Evolutionary conservation across 1,140 invertebrate species (phyloP).

Genomic region (Trialeurodes vaporariorum): DNA sequence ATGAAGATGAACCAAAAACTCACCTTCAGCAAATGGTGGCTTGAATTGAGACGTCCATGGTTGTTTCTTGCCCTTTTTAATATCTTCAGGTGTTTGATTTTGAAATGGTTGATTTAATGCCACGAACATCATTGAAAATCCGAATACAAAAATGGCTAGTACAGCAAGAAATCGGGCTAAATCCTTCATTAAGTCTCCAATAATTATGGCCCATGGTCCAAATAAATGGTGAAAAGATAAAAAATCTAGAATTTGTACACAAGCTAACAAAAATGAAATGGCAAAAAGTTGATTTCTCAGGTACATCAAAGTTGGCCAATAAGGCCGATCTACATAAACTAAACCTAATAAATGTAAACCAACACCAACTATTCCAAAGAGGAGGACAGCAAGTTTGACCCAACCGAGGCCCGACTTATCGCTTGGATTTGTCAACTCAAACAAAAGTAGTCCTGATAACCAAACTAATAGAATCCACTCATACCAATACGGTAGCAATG

Average conservation of each 20-base stretch:
- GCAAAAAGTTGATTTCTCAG: slow-evolving; percentile 94
- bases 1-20: neutral
- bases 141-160: slow-evolving; percentile 92
- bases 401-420: slow-evolving; percentile 89
- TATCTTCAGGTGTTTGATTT: slow-evolving; percentile 39
- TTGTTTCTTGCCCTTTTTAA: slow-evolving; percentile 8
- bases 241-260: slow-evolving; percentile 94
- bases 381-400: slow-evolving; percentile 81
- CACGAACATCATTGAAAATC: slow-evolving; percentile 95
- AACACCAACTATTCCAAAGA: slow-evolving; percentile 86
- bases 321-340: slow-evolving; percentile 48
- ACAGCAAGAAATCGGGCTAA: slow-evolving; percentile 92
- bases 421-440: slow-evolving; percentile 92
- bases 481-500: slow-evolving; percentile 56
- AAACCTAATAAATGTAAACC: slow-evolving; percentile 66
- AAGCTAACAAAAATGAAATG: slow-evolving; percentile 83
- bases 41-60: slow-evolving; percentile 22
- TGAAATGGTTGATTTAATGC: slow-evolving; percentile 87
- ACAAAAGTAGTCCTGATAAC: slow-evolving; percentile 88
- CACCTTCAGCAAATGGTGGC: slow-evolving; percentile 29
- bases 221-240: slow-evolving; percentile 97
- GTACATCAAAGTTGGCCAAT: slow-evolving; percentile 77
- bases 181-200: slow-evolving; percentile 81
- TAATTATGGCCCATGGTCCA: slow-evolving; percentile 93
- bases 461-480: slow-evolving; percentile 90